Percentiles rank a stretch among this genome's conserved stretches.
These are phyloP conservation scores for Eriocheir sinensis DNA, from an alignment of 1,140 invertebrate genomes.

Conservation along the genomic window DNA sequence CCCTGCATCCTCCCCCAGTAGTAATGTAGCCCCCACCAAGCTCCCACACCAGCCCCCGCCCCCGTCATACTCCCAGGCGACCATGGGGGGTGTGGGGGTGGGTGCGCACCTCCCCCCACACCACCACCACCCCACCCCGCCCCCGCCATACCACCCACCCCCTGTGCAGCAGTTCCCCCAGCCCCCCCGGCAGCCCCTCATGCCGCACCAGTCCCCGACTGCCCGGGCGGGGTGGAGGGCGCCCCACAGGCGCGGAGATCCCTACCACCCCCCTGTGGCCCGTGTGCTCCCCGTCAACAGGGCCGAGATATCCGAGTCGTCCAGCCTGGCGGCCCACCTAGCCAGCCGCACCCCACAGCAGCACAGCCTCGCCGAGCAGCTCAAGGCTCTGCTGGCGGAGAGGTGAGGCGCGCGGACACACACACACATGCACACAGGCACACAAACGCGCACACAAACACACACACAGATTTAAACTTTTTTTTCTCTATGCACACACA, in stretches of 20 bases:
- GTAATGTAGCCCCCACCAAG: conserved; percentile 34
- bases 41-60: conserved; percentile 31
- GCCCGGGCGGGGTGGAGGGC: not conserved
- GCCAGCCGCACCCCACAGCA: conserved; percentile 74
- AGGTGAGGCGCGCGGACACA: conserved; percentile 55
- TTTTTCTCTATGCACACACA: not conserved
- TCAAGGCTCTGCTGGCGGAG: conserved; percentile 76
- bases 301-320: conserved; percentile 62
- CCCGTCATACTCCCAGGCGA: conserved; percentile 66
- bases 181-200: conserved; percentile 53
- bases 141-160: conserved; percentile 69
- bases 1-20: conserved; percentile 20
- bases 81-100: conserved; percentile 48
- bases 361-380: conserved; percentile 74
- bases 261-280: conserved; percentile 74
- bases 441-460: not conserved
- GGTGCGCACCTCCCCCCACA: conserved; percentile 54
- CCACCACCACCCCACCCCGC: conserved; percentile 53
- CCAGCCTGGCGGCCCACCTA: conserved; percentile 63
- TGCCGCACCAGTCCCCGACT: conserved; percentile 40
- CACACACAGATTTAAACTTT: too few species aligned
- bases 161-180: conserved; percentile 55
- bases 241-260: conserved; percentile 60
- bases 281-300: conserved; percentile 76
- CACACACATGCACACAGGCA: not conserved